Percentiles rank a stretch among this genome's conserved stretches.
phyloP scores from a whole-genome alignment of 2,888 invertebrate species.

The Pachymerium ferrugineum region DNA sequence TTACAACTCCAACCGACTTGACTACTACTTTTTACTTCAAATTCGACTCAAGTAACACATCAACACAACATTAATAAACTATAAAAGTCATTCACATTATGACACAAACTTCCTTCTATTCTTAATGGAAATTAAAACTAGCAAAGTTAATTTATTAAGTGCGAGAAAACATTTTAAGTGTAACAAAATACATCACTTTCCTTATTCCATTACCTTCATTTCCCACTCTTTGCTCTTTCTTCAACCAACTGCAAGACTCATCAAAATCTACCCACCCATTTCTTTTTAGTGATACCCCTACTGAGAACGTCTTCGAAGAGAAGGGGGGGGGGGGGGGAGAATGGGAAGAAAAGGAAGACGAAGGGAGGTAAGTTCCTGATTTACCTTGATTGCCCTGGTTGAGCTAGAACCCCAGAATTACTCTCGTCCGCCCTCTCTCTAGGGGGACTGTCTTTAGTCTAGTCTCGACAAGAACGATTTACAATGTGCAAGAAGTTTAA shows the following conservation, averaged over 20 bases:
- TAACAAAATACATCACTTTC: background rate
- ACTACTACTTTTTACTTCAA: conserved; percentile 7
- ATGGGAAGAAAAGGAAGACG: background rate
- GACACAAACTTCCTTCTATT: too few relatives aligned
- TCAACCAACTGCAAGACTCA: background rate
- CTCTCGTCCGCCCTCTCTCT: conserved; percentile 23
- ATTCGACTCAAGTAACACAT: background rate
- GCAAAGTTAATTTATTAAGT: too few relatives aligned
- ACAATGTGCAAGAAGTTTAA: conserved; percentile 21
- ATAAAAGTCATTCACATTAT: conserved; percentile 10
- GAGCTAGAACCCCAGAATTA: conserved; percentile 14
- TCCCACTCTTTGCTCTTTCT: background rate
- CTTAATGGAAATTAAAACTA: too few relatives aligned
- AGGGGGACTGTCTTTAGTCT: conserved; percentile 24
- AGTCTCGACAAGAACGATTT: conserved; percentile 14
- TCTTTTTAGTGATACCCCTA: conserved; percentile 11
- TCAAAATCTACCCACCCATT: background rate
- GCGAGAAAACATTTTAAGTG: too few relatives aligned
- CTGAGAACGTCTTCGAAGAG: background rate
- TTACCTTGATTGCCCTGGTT: conserved; percentile 22
- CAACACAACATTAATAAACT: conserved; percentile 3
- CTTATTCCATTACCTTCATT: background rate
- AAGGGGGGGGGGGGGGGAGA: background rate
- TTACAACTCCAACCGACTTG: conserved; percentile 2
- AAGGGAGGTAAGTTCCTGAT: conserved; percentile 11